phyloP scores from a whole-genome alignment of 2,113 vertebrate genomes.

The Globicephala melas region DNA sequence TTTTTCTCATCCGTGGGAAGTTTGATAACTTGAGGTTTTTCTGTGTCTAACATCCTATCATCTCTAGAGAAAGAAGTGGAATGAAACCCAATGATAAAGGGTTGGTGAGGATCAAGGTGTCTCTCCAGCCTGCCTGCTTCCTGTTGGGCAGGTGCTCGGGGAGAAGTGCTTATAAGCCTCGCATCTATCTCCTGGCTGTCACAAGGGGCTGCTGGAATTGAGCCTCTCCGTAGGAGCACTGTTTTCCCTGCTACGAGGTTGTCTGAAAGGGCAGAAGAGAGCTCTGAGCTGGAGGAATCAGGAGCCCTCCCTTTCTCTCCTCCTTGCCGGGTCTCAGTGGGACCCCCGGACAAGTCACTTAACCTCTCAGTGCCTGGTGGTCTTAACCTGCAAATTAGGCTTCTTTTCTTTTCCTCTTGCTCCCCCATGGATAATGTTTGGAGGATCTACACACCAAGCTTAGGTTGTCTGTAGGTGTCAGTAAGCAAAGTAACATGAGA shows the following conservation, averaged over 20 bases:
- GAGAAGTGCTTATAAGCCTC: constrained; percentile 31
- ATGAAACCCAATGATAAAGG: neutral
- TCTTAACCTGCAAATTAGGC: constrained; percentile 35
- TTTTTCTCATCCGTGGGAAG: neutral
- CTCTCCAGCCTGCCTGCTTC: neutral
- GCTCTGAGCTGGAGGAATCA: neutral
- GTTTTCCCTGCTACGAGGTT: neutral
- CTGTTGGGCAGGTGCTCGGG: neutral
- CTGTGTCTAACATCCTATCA: neutral
- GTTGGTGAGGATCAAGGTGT: neutral
- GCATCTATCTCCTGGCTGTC: neutral
- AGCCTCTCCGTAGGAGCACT: constrained; percentile 5
- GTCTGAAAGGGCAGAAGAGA: constrained; percentile 40
- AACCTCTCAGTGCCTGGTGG: neutral
- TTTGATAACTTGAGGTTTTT: neutral
- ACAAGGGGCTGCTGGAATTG: neutral
- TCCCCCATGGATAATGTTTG: neutral
- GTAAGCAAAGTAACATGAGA: neutral
- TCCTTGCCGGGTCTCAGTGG: neutral
- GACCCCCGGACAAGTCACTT: constrained; percentile 34
- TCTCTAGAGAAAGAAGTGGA: neutral
- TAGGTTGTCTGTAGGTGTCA: neutral
- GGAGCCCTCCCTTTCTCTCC: neutral
- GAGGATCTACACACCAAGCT: neutral
- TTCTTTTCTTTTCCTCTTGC: neutral